These are phyloP conservation scores for Scaptomyza montana DNA, from an alignment of 1,140 invertebrate species.

Conservation along the genomic window DNA sequence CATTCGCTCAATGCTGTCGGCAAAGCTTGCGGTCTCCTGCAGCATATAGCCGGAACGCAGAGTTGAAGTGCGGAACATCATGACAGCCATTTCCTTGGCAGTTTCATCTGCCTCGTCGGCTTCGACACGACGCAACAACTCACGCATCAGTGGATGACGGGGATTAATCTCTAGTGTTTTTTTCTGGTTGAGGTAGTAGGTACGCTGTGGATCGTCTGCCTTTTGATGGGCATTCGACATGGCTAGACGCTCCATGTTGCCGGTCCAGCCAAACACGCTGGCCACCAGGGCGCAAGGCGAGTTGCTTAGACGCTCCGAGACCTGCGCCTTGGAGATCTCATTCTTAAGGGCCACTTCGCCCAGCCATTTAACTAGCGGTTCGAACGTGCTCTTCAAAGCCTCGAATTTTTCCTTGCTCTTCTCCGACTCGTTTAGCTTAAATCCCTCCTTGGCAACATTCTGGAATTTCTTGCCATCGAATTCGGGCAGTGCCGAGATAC, in stretches of 20 bases:
- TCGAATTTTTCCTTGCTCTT: slow-evolving; percentile 93
- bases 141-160: slow-evolving; percentile 96
- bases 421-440: slow-evolving; percentile 93
- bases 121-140: slow-evolving; percentile 93
- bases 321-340: slow-evolving; percentile 91
- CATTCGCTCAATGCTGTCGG: slow-evolving; percentile 93
- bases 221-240: slow-evolving; percentile 99
- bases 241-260: slow-evolving; percentile 99
- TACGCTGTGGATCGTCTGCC: slow-evolving; percentile 94
- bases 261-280: slow-evolving; percentile 98
- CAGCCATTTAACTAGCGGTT: slow-evolving; percentile 96
- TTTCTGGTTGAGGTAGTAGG: slow-evolving; percentile 97
- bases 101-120: slow-evolving; percentile 91
- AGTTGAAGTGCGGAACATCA: slow-evolving; percentile 97
- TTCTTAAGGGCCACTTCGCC: slow-evolving; percentile 94
- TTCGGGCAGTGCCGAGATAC: slow-evolving; percentile 98
- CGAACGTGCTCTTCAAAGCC: slow-evolving; percentile 91
- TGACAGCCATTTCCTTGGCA: slow-evolving; percentile 94
- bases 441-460: slow-evolving; percentile 99
- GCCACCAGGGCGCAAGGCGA: slow-evolving; percentile 99
- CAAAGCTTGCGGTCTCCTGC: slow-evolving; percentile 93
- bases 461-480: slow-evolving; percentile 99
- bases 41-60: slow-evolving; percentile 95
- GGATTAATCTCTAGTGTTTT: slow-evolving; percentile 99
- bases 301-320: slow-evolving; percentile 95